Percentiles rank a stretch among this genome's conserved stretches.
phyloP scores from a whole-genome alignment of 2,888 invertebrate species.

The Caenorhabditis afra region DNA sequence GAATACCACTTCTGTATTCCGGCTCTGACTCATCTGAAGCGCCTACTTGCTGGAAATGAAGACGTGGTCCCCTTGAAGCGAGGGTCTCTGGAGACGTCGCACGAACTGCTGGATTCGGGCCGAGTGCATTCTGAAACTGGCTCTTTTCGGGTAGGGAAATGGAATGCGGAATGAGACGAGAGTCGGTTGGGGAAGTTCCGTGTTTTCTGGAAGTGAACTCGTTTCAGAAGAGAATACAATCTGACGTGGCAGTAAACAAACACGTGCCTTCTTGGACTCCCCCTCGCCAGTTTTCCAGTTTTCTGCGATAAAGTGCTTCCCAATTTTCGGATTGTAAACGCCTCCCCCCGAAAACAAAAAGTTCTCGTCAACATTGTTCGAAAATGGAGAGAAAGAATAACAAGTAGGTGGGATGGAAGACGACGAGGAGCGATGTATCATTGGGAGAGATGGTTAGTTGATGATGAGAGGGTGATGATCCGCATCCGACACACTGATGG shows the following conservation, averaged over 20 bases:
- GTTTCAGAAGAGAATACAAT: not conserved
- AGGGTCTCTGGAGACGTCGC: constrained; percentile 54
- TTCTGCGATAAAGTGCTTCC: constrained; percentile 18
- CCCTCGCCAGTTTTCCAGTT: constrained; percentile 15
- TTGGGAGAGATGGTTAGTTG: constrained; percentile 1
- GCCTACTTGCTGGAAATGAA: constrained; percentile 59
- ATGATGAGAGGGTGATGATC: constrained; percentile 37
- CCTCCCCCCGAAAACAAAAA: constrained; percentile 19
- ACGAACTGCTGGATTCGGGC: constrained; percentile 58
- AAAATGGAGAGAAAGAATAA: constrained; percentile 8
- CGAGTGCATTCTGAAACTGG: constrained; percentile 50
- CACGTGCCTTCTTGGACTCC: constrained; percentile 7
- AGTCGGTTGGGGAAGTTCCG: not conserved
- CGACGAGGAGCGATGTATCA: not conserved
- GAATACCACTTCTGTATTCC: constrained; percentile 4
- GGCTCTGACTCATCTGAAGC: not conserved
- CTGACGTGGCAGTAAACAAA: constrained; percentile 42
- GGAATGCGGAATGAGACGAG: not conserved
- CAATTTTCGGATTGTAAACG: constrained; percentile 50
- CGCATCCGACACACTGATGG: constrained; percentile 14
- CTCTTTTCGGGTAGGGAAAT: not conserved
- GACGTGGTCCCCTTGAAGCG: constrained; percentile 52
- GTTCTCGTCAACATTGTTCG: not conserved
- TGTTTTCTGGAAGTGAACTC: constrained; percentile 5
- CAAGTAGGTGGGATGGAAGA: constrained; percentile 14